Base-by-base conservation (phyloP, 2,113 vertebrate genomes). In the Syngnathoides biaculeatus region DNA sequence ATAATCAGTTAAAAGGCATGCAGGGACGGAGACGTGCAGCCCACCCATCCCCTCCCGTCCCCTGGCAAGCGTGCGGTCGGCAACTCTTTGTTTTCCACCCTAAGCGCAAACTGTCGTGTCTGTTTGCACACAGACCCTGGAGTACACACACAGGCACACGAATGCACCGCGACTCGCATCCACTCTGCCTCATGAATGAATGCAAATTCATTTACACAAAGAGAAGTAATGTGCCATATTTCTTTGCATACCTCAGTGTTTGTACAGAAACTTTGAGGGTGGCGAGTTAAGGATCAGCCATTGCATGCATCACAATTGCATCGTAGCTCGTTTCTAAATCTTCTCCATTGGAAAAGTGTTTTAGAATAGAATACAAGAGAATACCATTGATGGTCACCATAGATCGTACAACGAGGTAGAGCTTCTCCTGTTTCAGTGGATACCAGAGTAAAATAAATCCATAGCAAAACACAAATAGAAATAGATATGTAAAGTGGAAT, bases 1-100 rank as follows among this genome's bases (percentile, higher is more conserved):
- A 88, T 89, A 92, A 92, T 93, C 83, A 89, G 65, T 82, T 84
- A 72, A 66, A 77, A 74, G 79, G 80, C 76, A 67, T 69, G 61
- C 75, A 58, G 64, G 65, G 77, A 84, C 74, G 64, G 80, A 84
- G 81, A 83, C 79, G 77, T 71, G 74, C 71, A 69, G 71, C 75
- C 74, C 75, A 72, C 48, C 52, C 52, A 22, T 53, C 22, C 52
- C 52, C 52, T 53, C 22, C 52, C 52, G 9, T 52, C 20, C 20
- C 8, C 50, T 22, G 22, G 22, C 22, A 26, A 53, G 20, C 66
- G 71, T 76, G 72, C 12, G 67, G 74, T 68, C 73, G 77, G 70
- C n/a, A 71, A 68, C 75, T 73, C 81, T 88, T 87, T 74, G 79
- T 89, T 91, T 91, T 90, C 77, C 75, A 77, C 75, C 81, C 75